These are phyloP conservation scores for Eristalinus sepulchralis DNA, from an alignment of 2,888 invertebrate genomes.

Conservation along the genomic window DNA sequence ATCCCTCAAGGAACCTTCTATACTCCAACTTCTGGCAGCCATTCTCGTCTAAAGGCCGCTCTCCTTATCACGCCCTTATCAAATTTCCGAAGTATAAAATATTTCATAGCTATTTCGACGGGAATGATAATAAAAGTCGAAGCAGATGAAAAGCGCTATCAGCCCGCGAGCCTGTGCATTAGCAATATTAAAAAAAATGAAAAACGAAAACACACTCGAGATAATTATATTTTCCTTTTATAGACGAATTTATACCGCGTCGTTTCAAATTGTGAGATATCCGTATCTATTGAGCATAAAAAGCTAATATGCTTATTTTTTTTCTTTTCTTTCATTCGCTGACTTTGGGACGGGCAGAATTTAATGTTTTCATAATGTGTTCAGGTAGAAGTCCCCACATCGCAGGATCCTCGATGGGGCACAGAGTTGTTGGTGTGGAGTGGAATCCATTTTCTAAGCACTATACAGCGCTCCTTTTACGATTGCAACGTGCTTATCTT, in stretches of 20 bases:
- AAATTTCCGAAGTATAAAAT: constrained; percentile 61
- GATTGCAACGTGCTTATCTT: constrained; percentile 44
- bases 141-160: constrained; percentile 49
- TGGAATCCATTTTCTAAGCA: constrained; percentile 17
- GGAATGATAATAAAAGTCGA: constrained; percentile 42
- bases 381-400: neutral
- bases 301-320: constrained; percentile 29
- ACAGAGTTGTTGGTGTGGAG: neutral
- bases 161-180: constrained; percentile 44
- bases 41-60: neutral
- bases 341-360: neutral
- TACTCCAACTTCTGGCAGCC: constrained; percentile 5
- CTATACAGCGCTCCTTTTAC: constrained; percentile 16
- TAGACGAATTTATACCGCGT: constrained; percentile 39
- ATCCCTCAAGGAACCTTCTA: neutral
- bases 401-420: neutral
- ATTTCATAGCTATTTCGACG: constrained; percentile 48
- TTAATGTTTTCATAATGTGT: neutral
- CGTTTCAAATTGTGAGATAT: constrained; percentile 33
- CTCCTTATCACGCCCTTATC: constrained; percentile 62
- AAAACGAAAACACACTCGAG: constrained; percentile 36
- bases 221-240: constrained; percentile 51
- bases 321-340: neutral
- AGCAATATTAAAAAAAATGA: constrained; percentile 38
- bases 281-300: constrained; percentile 35